phyloP scores from a whole-genome alignment of 2,888 invertebrate genomes.

The Drosophila buzzatii region DNA sequence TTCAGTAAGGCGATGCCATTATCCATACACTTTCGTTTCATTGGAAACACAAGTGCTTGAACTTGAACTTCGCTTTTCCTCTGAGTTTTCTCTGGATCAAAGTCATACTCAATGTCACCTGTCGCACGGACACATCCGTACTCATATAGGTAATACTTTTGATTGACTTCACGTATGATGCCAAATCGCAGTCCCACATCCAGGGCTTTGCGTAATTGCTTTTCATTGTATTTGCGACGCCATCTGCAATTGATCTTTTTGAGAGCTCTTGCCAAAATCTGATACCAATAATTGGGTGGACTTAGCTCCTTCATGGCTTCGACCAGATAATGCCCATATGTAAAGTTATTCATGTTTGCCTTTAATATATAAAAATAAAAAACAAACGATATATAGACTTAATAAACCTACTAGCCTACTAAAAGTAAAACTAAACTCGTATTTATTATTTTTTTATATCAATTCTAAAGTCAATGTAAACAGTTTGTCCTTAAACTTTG shows the following conservation, averaged over 20 bases:
- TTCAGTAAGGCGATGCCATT: too few relatives aligned
- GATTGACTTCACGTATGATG: constrained; percentile 32
- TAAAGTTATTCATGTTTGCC: not conserved
- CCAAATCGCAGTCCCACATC: constrained; percentile 28
- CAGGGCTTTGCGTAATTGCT: constrained; percentile 39
- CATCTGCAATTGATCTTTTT: not conserved
- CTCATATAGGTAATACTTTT: constrained; percentile 57
- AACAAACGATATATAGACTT: not conserved
- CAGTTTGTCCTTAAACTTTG: not conserved
- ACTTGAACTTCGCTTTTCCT: not conserved
- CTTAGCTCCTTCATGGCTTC: constrained; percentile 34
- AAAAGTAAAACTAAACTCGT: too few relatives aligned
- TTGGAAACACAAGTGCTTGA: not conserved
- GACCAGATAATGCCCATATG: constrained; percentile 25
- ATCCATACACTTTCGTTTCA: not conserved
- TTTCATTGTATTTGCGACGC: constrained; percentile 16
- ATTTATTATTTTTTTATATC: not conserved
- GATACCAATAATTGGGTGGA: constrained; percentile 39
- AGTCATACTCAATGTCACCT: constrained; percentile 27
- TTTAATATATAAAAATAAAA: not conserved
- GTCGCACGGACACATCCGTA: constrained; percentile 26
- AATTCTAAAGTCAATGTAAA: not conserved
- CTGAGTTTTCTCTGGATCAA: not conserved
- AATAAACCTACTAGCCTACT: not conserved
- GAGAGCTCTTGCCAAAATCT: constrained; percentile 22